Conservation (phyloP, 2,888 invertebrate genomes). For the Polydesmus complanatus region DNA sequence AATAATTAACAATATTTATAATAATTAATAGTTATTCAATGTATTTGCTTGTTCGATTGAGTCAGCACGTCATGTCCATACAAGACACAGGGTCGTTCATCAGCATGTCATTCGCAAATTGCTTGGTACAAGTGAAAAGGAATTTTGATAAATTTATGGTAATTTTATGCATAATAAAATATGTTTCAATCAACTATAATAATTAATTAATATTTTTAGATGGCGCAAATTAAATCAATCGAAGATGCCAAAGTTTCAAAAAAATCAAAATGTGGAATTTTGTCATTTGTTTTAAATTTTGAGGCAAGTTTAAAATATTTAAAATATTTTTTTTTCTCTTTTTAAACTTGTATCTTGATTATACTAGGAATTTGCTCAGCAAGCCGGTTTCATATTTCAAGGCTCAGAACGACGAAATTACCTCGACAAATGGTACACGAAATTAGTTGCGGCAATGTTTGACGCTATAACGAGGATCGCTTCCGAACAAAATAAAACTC, state of each 20-base stretch:
- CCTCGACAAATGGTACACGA: conserved; percentile 78
- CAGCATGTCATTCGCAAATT: conserved; percentile 72
- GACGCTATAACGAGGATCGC: conserved; percentile 65
- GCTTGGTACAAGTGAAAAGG: conserved; percentile 72
- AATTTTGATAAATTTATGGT: conserved; percentile 82
- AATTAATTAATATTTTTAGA: conserved; percentile 24
- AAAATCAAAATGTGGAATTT: conserved; percentile 71
- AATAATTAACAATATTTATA: conserved; percentile 4
- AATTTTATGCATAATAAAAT: too few relatives aligned
- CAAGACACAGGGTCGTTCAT: conserved; percentile 74
- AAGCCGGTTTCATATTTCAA: conserved; percentile 73
- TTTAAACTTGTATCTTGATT: background rate
- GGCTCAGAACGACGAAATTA: conserved; percentile 75
- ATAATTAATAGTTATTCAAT: conserved; percentile 64
- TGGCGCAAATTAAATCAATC: conserved; percentile 63
- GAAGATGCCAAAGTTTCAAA: conserved; percentile 59
- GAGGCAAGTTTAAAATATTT: conserved; percentile 40
- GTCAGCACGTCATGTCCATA: conserved; percentile 82
- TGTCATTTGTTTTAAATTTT: conserved; percentile 77
- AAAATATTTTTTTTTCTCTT: background rate
- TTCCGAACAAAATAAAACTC: conserved; percentile 76
- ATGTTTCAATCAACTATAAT: too few relatives aligned
- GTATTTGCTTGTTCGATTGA: conserved; percentile 79
- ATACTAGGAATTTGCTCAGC: conserved; percentile 56
- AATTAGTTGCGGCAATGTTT: conserved; percentile 68